These are phyloP conservation scores for Lithophane ornitopus DNA, from an alignment of 2,888 invertebrate genomes.

Conservation along the genomic window DNA sequence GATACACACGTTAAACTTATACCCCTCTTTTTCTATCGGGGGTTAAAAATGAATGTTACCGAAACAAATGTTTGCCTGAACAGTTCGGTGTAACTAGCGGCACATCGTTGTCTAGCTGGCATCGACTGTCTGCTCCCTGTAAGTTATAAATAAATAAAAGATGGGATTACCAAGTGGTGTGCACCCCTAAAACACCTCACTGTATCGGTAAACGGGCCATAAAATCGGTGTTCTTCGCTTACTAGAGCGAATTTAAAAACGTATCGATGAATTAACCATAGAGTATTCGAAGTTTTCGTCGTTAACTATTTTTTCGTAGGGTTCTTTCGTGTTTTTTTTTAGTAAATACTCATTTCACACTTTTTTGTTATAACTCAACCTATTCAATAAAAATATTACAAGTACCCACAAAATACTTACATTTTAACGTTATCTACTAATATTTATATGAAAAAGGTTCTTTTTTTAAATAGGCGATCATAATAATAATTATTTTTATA, in stretches of 20 bases:
- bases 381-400: not conserved
- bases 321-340: constrained; percentile 5
- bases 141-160: constrained; percentile 71
- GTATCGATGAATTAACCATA: constrained; percentile 69
- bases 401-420: not conserved
- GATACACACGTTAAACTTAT: no score
- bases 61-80: not conserved
- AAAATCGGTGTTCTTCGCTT: constrained; percentile 66
- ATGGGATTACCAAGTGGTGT: constrained; percentile 68
- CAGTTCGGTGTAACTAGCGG: constrained; percentile 39
- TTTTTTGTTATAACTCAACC: not conserved
- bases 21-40: no score
- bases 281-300: constrained; percentile 42
- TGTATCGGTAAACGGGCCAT: constrained; percentile 66
- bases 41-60: no score
- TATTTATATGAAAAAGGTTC: not conserved
- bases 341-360: not conserved
- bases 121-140: constrained; percentile 50
- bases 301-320: not conserved
- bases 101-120: constrained; percentile 39
- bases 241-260: constrained; percentile 66
- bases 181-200: constrained; percentile 62
- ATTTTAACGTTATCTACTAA: not conserved
- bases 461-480: not conserved
- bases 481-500: no score